Base-by-base conservation (phyloP, 2,888 invertebrate genomes). In the Chouioia cunea region DNA sequence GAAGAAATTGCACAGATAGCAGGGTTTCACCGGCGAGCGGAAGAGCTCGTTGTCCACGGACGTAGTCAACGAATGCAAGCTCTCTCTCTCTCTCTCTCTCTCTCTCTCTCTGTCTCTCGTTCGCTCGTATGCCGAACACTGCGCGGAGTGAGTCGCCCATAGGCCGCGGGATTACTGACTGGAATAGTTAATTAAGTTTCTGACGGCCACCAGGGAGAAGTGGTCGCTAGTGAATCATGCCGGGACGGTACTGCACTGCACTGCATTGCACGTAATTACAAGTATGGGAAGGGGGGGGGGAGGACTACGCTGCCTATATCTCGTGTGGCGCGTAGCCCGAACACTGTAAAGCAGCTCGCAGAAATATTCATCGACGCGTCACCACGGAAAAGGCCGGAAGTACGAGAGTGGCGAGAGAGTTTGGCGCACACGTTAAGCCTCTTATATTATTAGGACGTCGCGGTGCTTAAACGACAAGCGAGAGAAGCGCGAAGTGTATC, bases 161-260 rank as follows among this genome's bases (percentile, higher is more conserved):
- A 57, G 75, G 74, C 74, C 76, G 69, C 73, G 75, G 79, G 80
- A 79, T 80, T 79, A 79, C 79, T 73, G 76, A 74, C 67, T 70
- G 77, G 80, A 79, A 81, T 82, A 79, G 81, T 82, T 82, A 82
- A 82, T 82, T 82, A 80, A 81, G 81, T 81, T 81, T 80, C 78
- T 74, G 77, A 76, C 76, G 77, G 79, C 75, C 80, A 77, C 77
- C 70, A 73, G 80, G 79, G 78, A 80, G 77, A 77, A 76, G 77
- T 75, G 77, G 75, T 74, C 75, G 75, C 76, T 70, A 75, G 76
- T 78, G 79, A 81, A 80, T 82, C 79, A 80, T 79, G 77, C 78
- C 74, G 71, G 68, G 64, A 60, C 70, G 64, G 58, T 74, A 75
- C 73, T 62, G 71, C 73, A 65, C 75, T 74, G 72, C 75, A 73